Base-by-base conservation (phyloP, 2,888 invertebrate genomes). In the Protodeltote pygarga region DNA sequence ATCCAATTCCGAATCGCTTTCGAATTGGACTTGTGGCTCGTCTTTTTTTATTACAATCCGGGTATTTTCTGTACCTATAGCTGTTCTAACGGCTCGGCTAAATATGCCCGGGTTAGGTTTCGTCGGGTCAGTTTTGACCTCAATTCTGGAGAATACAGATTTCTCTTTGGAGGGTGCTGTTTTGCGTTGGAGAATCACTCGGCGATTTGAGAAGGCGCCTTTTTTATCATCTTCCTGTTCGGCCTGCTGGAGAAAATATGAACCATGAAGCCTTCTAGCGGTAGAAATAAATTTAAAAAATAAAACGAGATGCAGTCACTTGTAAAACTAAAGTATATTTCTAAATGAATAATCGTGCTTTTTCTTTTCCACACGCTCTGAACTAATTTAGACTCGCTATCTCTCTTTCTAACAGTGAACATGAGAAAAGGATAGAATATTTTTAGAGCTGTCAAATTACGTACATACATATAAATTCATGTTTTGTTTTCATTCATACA, bases 71-170 rank as follows among this genome's bases (percentile, higher is more conserved):
- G 70, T 25, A 0, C 77, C 76, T 0, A 87, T 78, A 1, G 85
- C 86, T 3, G 85, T 86, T 0, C 86, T 58, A 0, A 91, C 87
- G 0, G 91, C 90, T 0, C 90, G 82, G 58, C 80, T 84, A 72
- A 92, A 90, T 31, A 91, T 89, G 0, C 86, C 86, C 1, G 82
- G 79, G 65, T 79, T 75, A 0, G 85, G 85, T n/a, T 83, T 71
- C 0, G 77, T 64, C 0, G 83, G 81, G 60, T 85, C 84, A 0
- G 58, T n/a, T 41, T 78, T 76, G 11, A 71, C 65, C 17, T 83
- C 85, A 10, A 83, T 77, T 2, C 83, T 72, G 0, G 79, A 53
- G 70, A 83, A 82, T 0, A 83, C 75, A 0, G 84, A 73, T 17
- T 87, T 87, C 5, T 84, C 84, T 47, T 79, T 77, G 5, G 37